Base-by-base conservation (phyloP, 1,140 invertebrate genomes). In the Aethina tumida region DNA sequence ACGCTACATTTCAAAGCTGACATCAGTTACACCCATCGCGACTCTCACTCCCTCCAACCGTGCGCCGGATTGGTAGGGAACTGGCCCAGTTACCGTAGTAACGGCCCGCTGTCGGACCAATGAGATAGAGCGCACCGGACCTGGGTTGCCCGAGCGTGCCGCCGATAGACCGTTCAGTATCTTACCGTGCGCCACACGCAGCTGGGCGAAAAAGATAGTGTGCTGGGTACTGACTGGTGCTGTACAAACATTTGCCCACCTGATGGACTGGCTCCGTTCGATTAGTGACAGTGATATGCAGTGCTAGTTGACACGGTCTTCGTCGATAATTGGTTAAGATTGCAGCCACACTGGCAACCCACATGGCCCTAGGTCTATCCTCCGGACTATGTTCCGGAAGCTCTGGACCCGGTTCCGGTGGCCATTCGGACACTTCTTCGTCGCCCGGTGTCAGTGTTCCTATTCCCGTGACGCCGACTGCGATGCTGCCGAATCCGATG, bases 401-500 rank as follows among this genome's bases (percentile, higher is more conserved):
- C 39, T 49, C 52, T 21, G 53, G 55, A 33, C 52, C 58, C 34
- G 51, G 47, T 39, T 64, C 54, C 41, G 56, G 50, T 20, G 53
- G 37, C 36, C 58, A 56, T 42, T 58, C 62, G 47, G 56, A 65
- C 35, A 52, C 60, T 13, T 58, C 56, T 46, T 65, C 67, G 43
- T 62, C 65, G 43, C 59, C 61, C 14, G 62, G 59, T 10, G 48
- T 62, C 31, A 56, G 50, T 41, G 56, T 60, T 14, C 58, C 59
- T 58, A 59, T 61, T 50, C 64, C 56, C 36, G 63, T 69, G 45
- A 64, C 68, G 35, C 65, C 71, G 29, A 64, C 62, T 7, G 65
- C 71, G 36, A 67, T 74, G 35, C 53, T 75, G 48, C 74, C 79
- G 41, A 83, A 80, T 35, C 83, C 85, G 13, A 74, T 90, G 63